Percentiles rank a stretch among this genome's conserved stretches.
These are phyloP conservation scores for Oscheius sp. DNA, from an alignment of 1,140 invertebrate genomes.

Conservation along the genomic window DNA sequence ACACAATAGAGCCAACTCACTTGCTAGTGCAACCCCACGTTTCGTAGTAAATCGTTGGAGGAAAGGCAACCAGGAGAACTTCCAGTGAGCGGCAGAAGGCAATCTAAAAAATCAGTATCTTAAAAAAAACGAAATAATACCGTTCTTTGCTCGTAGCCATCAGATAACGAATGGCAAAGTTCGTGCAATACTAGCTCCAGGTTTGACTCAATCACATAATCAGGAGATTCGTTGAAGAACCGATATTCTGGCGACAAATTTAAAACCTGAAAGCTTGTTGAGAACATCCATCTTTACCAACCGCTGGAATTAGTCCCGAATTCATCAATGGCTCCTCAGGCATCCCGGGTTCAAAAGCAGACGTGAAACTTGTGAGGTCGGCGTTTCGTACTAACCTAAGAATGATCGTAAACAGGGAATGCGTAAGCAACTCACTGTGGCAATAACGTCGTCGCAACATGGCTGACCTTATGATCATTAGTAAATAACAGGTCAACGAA, in stretches of 20 bases:
- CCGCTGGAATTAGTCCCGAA: background rate
- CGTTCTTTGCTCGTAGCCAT: background rate
- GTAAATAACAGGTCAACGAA: background rate
- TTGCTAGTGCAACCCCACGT: background rate
- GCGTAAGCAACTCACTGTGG: background rate
- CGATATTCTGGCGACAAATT: background rate
- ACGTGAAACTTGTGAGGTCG: background rate
- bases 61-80: background rate
- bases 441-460: background rate
- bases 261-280: background rate
- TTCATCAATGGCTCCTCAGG: background rate
- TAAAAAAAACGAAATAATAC: background rate
- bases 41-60: conserved; percentile 7
- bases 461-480: background rate
- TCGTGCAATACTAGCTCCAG: background rate
- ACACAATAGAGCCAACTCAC: background rate
- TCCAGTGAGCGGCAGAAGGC: background rate
- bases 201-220: background rate
- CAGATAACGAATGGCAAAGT: background rate
- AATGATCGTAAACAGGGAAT: background rate
- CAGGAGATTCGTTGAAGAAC: background rate
- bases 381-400: background rate
- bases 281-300: background rate
- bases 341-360: background rate
- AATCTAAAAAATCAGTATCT: background rate